Percentiles rank a stretch among this genome's conserved stretches.
These are phyloP conservation scores for Chaetops frenatus DNA, from an alignment of 2,113 vertebrate genomes.

Conservation along the genomic window DNA sequence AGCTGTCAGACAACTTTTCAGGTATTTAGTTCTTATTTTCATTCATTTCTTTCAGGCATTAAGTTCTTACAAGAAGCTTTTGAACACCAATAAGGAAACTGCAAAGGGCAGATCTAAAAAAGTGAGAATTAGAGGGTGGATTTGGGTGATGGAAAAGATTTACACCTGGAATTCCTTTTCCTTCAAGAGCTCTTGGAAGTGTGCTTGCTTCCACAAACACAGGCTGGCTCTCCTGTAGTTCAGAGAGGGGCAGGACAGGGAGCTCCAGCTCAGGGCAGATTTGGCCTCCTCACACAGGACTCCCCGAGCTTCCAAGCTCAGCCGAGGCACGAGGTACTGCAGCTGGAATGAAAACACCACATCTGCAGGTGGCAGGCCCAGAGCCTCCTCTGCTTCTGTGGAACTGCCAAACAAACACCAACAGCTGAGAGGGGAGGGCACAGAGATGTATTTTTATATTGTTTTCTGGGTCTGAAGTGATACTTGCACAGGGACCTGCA, in stretches of 20 bases:
- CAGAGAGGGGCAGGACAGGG: background rate
- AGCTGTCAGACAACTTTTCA: background rate
- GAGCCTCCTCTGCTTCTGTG: background rate
- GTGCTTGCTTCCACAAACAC: conserved; percentile 75
- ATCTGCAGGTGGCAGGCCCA: background rate
- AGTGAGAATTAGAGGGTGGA: background rate
- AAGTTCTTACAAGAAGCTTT: background rate
- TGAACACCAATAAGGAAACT: background rate
- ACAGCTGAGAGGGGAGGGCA: background rate
- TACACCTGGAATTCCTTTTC: conserved; percentile 65
- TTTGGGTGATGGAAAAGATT: background rate
- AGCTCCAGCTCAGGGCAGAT: conserved; percentile 28
- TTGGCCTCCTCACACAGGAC: background rate
- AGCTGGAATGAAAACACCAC: conserved; percentile 65
- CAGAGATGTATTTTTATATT: rapidly evolving
- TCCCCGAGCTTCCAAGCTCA: conserved; percentile 71
- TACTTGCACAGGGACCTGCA: background rate
- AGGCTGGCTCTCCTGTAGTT: conserved; percentile 68
- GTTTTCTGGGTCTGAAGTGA: background rate
- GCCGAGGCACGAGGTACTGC: conserved; percentile 75
- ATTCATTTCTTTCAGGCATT: background rate
- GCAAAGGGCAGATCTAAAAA: background rate
- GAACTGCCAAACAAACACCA: background rate
- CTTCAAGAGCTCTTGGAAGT: conserved; percentile 64
- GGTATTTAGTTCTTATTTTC: background rate